Percentiles rank a stretch among this genome's conserved stretches.
phyloP scores from a whole-genome alignment of 2,797 vertebrate species.

The Orientallactaga sibirica region DNA sequence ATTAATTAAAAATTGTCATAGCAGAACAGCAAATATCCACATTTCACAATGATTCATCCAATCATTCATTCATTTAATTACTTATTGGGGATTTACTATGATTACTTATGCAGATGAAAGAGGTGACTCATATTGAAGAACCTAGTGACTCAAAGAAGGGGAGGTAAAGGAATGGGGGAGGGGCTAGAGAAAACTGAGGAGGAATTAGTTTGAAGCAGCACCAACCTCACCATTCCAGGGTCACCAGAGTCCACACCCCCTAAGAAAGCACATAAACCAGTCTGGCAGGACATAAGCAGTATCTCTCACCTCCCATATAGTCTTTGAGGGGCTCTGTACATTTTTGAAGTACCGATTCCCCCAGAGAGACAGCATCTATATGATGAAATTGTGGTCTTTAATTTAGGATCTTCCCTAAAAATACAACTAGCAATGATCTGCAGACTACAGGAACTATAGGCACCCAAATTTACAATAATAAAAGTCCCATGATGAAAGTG shows the following conservation, averaged over 20 bases:
- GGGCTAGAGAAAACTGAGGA: no score
- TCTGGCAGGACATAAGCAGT: background rate
- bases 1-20: slow-evolving; percentile 51
- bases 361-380: background rate
- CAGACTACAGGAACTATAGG: background rate
- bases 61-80: slow-evolving; percentile 54
- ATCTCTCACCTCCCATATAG: background rate
- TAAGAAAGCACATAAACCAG: background rate
- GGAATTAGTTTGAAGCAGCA: background rate
- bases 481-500: background rate
- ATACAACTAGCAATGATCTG: background rate
- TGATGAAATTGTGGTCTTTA: background rate
- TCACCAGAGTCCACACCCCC: background rate
- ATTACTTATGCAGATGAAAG: slow-evolving; percentile 10
- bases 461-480: background rate
- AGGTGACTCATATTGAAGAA: slow-evolving; percentile 21
- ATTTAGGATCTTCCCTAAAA: background rate
- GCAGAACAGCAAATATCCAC: slow-evolving; percentile 35
- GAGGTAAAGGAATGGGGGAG: background rate
- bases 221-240: no score
- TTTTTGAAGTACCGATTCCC: background rate
- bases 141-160: background rate
- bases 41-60: slow-evolving; percentile 57
- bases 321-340: background rate
- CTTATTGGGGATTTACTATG: slow-evolving; percentile 3